Percentiles rank a stretch among this genome's conserved stretches.
phyloP scores from a whole-genome alignment of 35 echinoderm and acorn worm genomes.

The Eucidaris tribuloides region DNA sequence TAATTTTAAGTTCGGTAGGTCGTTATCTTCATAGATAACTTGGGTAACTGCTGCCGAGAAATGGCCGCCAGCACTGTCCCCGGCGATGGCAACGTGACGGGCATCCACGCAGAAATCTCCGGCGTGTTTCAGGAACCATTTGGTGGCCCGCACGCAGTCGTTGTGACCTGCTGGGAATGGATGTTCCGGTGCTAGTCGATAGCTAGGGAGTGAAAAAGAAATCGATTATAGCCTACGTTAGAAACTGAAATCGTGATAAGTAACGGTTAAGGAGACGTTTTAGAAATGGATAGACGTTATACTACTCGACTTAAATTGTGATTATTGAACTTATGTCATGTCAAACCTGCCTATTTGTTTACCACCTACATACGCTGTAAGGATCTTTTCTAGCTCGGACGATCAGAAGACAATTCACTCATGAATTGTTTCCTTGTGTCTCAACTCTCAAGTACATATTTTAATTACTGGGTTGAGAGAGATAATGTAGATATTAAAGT shows the following conservation, averaged over 20 bases:
- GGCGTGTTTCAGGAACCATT: conserved; percentile 45
- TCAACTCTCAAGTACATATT: too few species aligned
- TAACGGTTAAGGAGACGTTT: too few species aligned
- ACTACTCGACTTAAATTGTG: neutral
- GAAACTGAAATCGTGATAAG: neutral
- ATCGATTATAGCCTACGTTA: neutral
- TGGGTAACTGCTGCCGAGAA: conserved; percentile 53
- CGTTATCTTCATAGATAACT: conserved; percentile 19
- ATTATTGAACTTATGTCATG: too few species aligned
- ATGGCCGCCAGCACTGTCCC: conserved; percentile 76
- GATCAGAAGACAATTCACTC: too few species aligned
- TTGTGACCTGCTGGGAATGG: conserved; percentile 38
- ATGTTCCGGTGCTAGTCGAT: conserved; percentile 60
- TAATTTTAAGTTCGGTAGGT: conserved; percentile 42
- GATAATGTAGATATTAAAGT: too few species aligned
- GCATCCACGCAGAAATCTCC: conserved; percentile 46
- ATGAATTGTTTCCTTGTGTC: too few species aligned
- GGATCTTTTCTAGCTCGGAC: too few species aligned
- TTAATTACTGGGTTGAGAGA: too few species aligned
- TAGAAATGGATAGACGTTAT: too few species aligned
- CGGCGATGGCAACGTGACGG: conserved; percentile 44
- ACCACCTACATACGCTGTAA: too few species aligned
- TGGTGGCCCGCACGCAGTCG: conserved; percentile 41
- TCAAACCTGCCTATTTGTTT: too few species aligned
- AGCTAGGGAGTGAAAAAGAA: conserved; percentile 47